A percentile compares a stretch with the other conserved stretches of the same genome.
phyloP scores from a whole-genome alignment of 2,888 invertebrate genomes.

The Hirtodrosophila cameraria region DNA sequence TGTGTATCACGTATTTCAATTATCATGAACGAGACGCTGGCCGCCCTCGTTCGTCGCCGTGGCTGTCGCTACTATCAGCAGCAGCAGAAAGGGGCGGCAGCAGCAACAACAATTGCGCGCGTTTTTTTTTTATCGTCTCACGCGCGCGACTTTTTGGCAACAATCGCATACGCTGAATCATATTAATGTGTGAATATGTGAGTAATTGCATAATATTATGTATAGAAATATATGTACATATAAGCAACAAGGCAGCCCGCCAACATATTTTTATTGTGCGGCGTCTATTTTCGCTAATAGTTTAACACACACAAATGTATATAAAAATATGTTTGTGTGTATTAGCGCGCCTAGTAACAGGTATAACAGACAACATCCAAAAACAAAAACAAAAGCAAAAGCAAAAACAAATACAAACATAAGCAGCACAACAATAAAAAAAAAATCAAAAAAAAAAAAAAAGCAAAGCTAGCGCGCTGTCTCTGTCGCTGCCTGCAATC shows the following conservation, averaged over 20 bases:
- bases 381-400: slow-evolving; percentile 4
- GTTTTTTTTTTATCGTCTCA: slow-evolving; percentile 39
- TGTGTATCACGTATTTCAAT: slow-evolving; percentile 36
- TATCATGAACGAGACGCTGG: slow-evolving; percentile 23
- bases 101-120: slow-evolving; percentile 2
- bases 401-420: slow-evolving; percentile 5
- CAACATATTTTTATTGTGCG: slow-evolving; percentile 31
- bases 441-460: background rate
- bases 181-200: background rate
- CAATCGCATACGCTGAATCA: slow-evolving; percentile 12
- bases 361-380: slow-evolving; percentile 35
- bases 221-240: background rate
- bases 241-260: slow-evolving; percentile 11
- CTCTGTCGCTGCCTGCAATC: slow-evolving; percentile 2
- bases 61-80: slow-evolving; percentile 17
- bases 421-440: background rate
- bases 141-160: slow-evolving; percentile 45
- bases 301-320: slow-evolving; percentile 4
- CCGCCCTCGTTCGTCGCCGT: background rate
- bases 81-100: background rate
- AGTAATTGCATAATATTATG: background rate
- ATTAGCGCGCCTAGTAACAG: slow-evolving; percentile 26
- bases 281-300: slow-evolving; percentile 50
- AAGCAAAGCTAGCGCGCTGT: background rate
- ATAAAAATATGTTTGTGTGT: background rate